phyloP scores from a whole-genome alignment of 2,888 invertebrate genomes.

The Conops quadrifasciatus region DNA sequence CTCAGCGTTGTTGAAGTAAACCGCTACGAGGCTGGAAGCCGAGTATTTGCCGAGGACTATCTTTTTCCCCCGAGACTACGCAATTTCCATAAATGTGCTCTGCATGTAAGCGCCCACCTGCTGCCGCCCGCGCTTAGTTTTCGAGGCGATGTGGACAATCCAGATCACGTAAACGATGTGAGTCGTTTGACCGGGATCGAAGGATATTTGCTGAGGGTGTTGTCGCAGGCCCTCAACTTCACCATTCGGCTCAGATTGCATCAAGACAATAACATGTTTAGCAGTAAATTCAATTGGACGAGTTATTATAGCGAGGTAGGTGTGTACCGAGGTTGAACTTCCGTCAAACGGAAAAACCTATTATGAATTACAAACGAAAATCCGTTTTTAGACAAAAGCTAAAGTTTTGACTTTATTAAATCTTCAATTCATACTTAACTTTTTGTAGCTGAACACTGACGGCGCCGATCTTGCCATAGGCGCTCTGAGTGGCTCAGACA shows the following conservation, averaged over 20 bases:
- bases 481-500: slow-evolving; percentile 50
- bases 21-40: slow-evolving; percentile 38
- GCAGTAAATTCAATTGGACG: slow-evolving; percentile 40
- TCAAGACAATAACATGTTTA: slow-evolving; percentile 41
- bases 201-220: slow-evolving; percentile 49
- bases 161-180: slow-evolving; percentile 37
- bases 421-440: too few relatives aligned
- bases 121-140: slow-evolving; percentile 49
- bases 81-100: slow-evolving; percentile 45
- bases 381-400: too few relatives aligned
- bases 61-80: slow-evolving; percentile 45
- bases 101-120: slow-evolving; percentile 48
- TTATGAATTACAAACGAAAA: too few relatives aligned
- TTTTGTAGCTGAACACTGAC: slow-evolving; percentile 47
- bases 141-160: slow-evolving; percentile 43
- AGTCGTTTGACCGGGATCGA: slow-evolving; percentile 51
- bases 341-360: too few relatives aligned
- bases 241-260: slow-evolving; percentile 45
- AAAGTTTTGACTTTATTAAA: too few relatives aligned
- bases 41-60: slow-evolving; percentile 8
- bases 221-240: slow-evolving; percentile 49
- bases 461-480: slow-evolving; percentile 54
- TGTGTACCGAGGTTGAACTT: not conserved
- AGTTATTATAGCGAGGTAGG: slow-evolving; percentile 49
- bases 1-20: slow-evolving; percentile 43